Base-by-base conservation (phyloP, 2,888 invertebrate genomes). In the Mongoloraphidia duomilia region DNA sequence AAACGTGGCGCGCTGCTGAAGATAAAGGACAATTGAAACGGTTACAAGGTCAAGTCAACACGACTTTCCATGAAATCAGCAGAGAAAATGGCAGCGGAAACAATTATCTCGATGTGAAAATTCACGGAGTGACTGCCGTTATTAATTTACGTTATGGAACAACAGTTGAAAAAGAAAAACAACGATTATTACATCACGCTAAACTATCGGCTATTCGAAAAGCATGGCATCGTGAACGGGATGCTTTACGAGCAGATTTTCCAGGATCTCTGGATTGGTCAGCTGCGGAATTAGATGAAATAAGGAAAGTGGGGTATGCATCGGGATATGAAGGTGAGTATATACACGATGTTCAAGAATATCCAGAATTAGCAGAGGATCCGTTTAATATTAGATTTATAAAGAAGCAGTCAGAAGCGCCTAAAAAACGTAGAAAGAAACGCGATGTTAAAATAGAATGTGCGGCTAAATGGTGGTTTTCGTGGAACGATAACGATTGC, bases 101-200 rank as follows among this genome's bases (percentile, higher is more conserved):
- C 55, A 82, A 83, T 57, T 84, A 84, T 59, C 76, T 85, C 52
- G 89, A 90, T 65, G 88, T 95, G 9, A 88, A 91, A 66, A 90
- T 96, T 57, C 92, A 92, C 63, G 89, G 92, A 1, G 76, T 81
- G 40, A 89, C 90, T 64, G 90, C 91, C 54, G 85, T 93, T 43
- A 83, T 96, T 55, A 94, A 94, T 65, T 71, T 96, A 54, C 79
- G 94, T n/a, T 95, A 95, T 63, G 96, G 96, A 41, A 92, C 94
- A 12, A 90, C 84, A 4, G 80, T 88, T 9, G 89, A 89, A 57
- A 83, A 91, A 58, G 95, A 96, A 66, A 82, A 86, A 57, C 87
- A 89, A 62, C 75, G 94, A 38, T 73, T 95, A 50, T 71, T 95
- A 63, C 90, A 90, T 61, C 94, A 95, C 65, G 94, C 94, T 44